phyloP scores from a whole-genome alignment of 2,113 vertebrate species.

The Lophura nycthemera region DNA sequence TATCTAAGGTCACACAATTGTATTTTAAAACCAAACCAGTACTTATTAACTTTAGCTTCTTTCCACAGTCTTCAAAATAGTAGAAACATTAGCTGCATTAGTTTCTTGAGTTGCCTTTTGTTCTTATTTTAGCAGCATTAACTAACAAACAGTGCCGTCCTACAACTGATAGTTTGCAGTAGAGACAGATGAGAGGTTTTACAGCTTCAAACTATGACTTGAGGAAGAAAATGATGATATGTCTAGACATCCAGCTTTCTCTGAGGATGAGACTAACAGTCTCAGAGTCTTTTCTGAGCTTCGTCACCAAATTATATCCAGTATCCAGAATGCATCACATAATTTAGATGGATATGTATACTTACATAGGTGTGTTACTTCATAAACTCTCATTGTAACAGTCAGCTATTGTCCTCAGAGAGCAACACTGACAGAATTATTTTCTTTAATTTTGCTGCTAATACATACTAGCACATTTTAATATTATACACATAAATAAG shows the following conservation, averaged over 20 bases:
- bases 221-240: neutral
- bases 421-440: neutral
- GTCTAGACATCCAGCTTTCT: neutral
- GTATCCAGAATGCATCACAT: neutral
- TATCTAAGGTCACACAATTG: neutral
- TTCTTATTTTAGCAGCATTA: neutral
- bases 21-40: neutral
- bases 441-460: neutral
- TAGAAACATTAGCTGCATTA: neutral
- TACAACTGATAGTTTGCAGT: neutral
- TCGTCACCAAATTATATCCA: neutral
- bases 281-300: neutral
- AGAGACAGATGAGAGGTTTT: neutral
- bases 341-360: neutral
- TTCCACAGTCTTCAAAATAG: neutral
- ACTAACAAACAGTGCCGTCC: neutral
- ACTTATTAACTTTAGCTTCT: neutral
- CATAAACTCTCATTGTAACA: neutral
- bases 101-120: neutral
- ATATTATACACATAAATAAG: neutral
- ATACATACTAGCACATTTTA: neutral
- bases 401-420: neutral
- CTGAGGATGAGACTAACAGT: neutral
- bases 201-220: neutral
- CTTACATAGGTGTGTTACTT: neutral